Base-by-base conservation (phyloP, 2,888 invertebrate species). In the Tigriopus californicus region DNA sequence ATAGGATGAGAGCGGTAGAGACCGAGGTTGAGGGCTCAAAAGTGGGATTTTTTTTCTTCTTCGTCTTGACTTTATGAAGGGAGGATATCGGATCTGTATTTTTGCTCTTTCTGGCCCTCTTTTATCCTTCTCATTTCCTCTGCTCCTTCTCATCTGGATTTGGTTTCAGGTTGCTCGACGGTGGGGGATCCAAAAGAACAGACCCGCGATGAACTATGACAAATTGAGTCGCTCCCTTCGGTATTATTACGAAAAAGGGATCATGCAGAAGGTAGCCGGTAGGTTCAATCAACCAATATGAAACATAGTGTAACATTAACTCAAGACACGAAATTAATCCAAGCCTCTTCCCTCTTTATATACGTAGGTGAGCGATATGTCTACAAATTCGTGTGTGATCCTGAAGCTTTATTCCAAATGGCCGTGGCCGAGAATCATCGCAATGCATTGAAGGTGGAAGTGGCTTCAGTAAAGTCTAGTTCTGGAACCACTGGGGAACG, bases 231-330 rank as follows among this genome's bases (percentile, higher is more conserved):
- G 94, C 8, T 92, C 92, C 0, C 75, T 94, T 46, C 78, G 94
- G n/a, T 94, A 94, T 68, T 94, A 94, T 70, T 94, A 94, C 70
- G 92, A 94, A 71, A 94, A 94, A 70, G 92, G 92, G n/a, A 94
- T 94, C 67, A 92, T 94, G 91, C 92, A 92, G 73, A 94, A 94
- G 72, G 94, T 94, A 0, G 87, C 89, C 60, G 90, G 85, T 78
- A 72, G 56, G 18, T 24, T 13, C 13, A 40, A 6, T 12, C 15
- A 52, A 24, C 22, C 5, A 52, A 24, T 6, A 54, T 5, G 24
- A 18, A 3, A 53, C n/a, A 10, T 51, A 3, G 10, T 18, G n/a
- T 18, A 51, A 20, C 24, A 51, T 18, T 18, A 20, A 4, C n/a
- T 51, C 5, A 18, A 8, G 5, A 2, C 5, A 51, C 3, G 20